phyloP scores from a whole-genome alignment of 2,888 invertebrate species.

The Rhagonycha lutea region DNA sequence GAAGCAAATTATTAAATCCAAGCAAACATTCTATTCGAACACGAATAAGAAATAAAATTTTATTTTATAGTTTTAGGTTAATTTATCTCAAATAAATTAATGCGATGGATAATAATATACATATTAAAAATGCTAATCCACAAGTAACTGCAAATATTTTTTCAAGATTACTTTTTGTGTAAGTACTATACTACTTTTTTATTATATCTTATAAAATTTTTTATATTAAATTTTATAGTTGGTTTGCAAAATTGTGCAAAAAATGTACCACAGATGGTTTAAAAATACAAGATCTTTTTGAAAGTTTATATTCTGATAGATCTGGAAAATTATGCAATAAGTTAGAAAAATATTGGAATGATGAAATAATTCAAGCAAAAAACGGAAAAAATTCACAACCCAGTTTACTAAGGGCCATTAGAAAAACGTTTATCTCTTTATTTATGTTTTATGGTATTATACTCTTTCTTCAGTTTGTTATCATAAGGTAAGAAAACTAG shows the following conservation, averaged over 20 bases:
- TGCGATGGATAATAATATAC: background rate
- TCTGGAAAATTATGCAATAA: constrained; percentile 54
- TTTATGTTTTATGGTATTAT: background rate
- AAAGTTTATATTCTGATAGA: constrained; percentile 62
- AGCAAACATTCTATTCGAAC: no score
- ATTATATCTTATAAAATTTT: background rate
- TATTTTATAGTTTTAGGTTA: background rate
- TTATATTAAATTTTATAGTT: constrained; percentile 39
- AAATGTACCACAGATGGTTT: constrained; percentile 65
- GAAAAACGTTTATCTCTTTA: background rate
- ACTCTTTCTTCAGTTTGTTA: background rate
- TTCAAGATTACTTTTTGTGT: background rate
- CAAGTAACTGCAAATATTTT: background rate
- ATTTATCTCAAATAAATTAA: background rate
- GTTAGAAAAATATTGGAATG: background rate
- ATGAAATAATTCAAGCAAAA: background rate
- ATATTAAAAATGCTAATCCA: background rate
- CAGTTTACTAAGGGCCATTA: background rate
- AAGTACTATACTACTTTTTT: background rate
- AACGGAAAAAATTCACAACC: background rate
- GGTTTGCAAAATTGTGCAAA: constrained; percentile 51
- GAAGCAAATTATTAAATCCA: no score
- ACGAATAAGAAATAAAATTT: no score
- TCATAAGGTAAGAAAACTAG: background rate
- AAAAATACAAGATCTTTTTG: constrained; percentile 67